A percentile compares a stretch with the other conserved stretches of the same genome.
Conservation (phyloP, 2,888 invertebrate genomes). For the Tryphoninae sp. region DNA sequence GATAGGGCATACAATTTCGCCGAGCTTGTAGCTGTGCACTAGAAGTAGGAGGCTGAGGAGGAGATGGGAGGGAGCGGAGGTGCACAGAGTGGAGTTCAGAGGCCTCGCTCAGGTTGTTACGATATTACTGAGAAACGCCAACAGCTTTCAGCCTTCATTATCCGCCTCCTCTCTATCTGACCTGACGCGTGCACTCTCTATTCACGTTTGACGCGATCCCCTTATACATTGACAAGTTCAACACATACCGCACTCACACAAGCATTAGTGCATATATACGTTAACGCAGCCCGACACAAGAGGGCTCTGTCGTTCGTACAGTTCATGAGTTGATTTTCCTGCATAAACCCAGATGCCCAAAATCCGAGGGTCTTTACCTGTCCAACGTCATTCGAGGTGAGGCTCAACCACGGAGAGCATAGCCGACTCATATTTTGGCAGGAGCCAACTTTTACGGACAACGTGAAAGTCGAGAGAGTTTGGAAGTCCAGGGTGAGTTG, state of each 20-base stretch:
- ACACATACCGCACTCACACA: neutral
- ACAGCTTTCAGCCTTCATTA: conserved; percentile 53
- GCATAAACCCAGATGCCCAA: conserved; percentile 81
- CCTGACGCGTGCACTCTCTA: conserved; percentile 27
- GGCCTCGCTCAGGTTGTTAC: conserved; percentile 22
- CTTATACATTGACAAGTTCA: neutral
- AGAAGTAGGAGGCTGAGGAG: neutral
- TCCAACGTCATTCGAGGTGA: conserved; percentile 85
- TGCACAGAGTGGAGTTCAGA: neutral
- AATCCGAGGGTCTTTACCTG: conserved; percentile 84
- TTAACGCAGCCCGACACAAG: neutral
- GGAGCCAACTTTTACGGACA: conserved; percentile 85
- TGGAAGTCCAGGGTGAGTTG: conserved; percentile 84
- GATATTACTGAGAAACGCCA: conserved; percentile 12
- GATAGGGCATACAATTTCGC: conserved; percentile 37
- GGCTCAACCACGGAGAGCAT: conserved; percentile 83
- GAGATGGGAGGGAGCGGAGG: neutral
- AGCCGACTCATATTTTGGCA: conserved; percentile 85
- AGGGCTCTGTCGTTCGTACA: conserved; percentile 7
- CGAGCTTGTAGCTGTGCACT: conserved; percentile 10
- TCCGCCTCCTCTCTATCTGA: conserved; percentile 4
- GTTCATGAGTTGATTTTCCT: conserved; percentile 38
- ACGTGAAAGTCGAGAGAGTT: conserved; percentile 83
- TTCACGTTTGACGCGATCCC: conserved; percentile 26
- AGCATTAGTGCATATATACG: conserved; percentile 4